Conservation (phyloP, 37 sponge, comb jelly and placozoan genomes). For the Ephydatia muelleri region DNA sequence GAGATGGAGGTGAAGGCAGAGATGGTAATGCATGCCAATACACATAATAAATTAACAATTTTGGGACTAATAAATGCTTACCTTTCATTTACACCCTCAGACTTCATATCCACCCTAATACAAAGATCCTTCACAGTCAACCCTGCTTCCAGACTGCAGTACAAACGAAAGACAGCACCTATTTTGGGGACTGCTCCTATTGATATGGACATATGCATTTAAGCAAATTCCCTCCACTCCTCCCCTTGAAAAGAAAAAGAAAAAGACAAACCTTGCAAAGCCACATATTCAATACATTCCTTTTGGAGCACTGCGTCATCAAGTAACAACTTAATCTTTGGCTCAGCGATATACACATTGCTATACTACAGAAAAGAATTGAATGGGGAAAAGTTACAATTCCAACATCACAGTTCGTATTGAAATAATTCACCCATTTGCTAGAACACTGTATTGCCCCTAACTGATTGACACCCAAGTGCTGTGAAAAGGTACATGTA, state of each 20-base stretch:
- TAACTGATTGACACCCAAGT: no score
- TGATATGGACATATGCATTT: neutral
- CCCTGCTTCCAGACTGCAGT: conserved; percentile 77
- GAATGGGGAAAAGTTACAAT: neutral
- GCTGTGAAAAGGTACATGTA: no score
- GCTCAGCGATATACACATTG: conserved; percentile 75
- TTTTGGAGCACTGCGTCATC: conserved; percentile 44
- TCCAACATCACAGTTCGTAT: no score
- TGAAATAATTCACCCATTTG: no score
- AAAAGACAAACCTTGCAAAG: conserved; percentile 60
- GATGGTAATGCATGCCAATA: neutral
- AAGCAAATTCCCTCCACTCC: no score
- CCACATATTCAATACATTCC: conserved; percentile 67
- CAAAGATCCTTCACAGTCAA: conserved; percentile 81
- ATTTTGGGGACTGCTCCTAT: conserved; percentile 42
- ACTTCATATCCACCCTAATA: conserved; percentile 40
- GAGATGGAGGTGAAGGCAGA: no score
- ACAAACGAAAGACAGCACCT: conserved; percentile 67
- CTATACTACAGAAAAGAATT: conserved; percentile 49
- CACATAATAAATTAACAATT: neutral
- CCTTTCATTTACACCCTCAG: conserved; percentile 72
- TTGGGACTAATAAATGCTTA: neutral
- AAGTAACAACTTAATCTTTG: conserved; percentile 52
- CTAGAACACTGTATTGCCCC: no score
- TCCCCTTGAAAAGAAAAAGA: no score